Percentiles rank a stretch among this genome's conserved stretches.
Evolutionary conservation across 2,888 invertebrate genomes (phyloP).

Genomic region (Polymixis lichenea): DNA sequence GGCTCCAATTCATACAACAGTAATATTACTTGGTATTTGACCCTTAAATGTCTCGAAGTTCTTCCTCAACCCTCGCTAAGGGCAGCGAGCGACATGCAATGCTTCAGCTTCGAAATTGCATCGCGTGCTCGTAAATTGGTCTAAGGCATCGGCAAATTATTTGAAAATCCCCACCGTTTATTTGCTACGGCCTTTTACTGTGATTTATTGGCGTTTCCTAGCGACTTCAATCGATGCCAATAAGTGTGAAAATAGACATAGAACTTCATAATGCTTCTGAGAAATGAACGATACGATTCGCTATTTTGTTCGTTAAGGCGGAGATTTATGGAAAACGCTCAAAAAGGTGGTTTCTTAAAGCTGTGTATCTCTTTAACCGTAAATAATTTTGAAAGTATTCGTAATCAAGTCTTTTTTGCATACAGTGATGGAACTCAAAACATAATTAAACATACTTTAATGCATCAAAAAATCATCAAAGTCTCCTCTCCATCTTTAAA

Average conservation of each 20-base stretch:
- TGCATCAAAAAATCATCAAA: too few species aligned
- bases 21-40: slow-evolving; percentile 75
- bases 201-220: slow-evolving; percentile 69
- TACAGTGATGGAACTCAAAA: too few species aligned
- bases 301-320: slow-evolving; percentile 21
- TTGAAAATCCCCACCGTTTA: slow-evolving; percentile 76
- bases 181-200: slow-evolving; percentile 69
- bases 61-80: slow-evolving; percentile 73
- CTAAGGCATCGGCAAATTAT: slow-evolving; percentile 76
- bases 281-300: slow-evolving; percentile 15
- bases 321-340: too few species aligned
- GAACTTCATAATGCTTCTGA: slow-evolving; percentile 21
- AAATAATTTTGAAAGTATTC: too few species aligned
- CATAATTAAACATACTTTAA: too few species aligned
- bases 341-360: too few species aligned
- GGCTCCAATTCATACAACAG: slow-evolving; percentile 60
- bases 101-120: slow-evolving; percentile 77
- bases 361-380: too few species aligned
- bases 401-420: too few species aligned
- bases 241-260: slow-evolving; percentile 47
- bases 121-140: slow-evolving; percentile 81
- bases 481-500: too few species aligned
- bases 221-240: slow-evolving; percentile 50
- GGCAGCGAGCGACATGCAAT: slow-evolving; percentile 75
- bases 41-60: slow-evolving; percentile 74